Conservation (phyloP, 2,113 vertebrate genomes). For the Mola mola region DNA sequence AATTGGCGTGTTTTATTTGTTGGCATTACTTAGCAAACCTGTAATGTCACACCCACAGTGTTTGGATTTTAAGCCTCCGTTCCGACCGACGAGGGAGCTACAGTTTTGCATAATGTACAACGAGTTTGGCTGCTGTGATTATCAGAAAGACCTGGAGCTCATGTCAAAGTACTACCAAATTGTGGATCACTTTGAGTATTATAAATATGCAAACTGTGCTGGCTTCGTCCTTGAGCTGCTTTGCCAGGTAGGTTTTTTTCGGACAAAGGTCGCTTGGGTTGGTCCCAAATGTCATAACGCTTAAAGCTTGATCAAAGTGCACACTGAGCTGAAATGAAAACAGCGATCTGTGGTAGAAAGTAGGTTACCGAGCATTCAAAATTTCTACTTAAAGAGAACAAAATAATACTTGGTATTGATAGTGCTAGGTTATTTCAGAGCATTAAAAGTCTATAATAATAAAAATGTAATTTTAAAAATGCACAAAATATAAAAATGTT, state of each 20-base stretch:
- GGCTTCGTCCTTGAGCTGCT: conserved; percentile 89
- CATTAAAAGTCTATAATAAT: too few species aligned
- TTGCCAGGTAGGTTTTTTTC: conserved; percentile 87
- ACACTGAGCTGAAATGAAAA: background rate
- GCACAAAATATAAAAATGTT: too few species aligned
- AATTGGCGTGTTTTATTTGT: conserved; percentile 18
- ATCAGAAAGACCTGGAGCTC: conserved; percentile 83
- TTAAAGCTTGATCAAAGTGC: too few species aligned
- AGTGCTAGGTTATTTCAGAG: too few species aligned
- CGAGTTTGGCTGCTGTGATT: conserved; percentile 92
- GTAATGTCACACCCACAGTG: conserved; percentile 88
- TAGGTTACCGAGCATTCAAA: too few species aligned
- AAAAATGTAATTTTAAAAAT: too few species aligned
- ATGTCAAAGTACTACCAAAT: conserved; percentile 84
- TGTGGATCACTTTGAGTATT: conserved; percentile 79
- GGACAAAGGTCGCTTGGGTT: conserved; percentile 56
- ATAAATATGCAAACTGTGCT: conserved; percentile 81
- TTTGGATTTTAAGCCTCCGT: conserved; percentile 96
- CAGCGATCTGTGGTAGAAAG: too few species aligned
- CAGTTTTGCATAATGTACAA: conserved; percentile 89
- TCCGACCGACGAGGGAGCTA: conserved; percentile 84
- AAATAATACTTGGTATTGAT: too few species aligned
- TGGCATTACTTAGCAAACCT: conserved; percentile 40
- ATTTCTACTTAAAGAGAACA: too few species aligned
- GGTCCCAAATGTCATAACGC: background rate